A percentile compares a stretch with the other conserved stretches of the same genome.
Conservation (phyloP, 1,140 invertebrate species). For the Drosophila asahinai region DNA sequence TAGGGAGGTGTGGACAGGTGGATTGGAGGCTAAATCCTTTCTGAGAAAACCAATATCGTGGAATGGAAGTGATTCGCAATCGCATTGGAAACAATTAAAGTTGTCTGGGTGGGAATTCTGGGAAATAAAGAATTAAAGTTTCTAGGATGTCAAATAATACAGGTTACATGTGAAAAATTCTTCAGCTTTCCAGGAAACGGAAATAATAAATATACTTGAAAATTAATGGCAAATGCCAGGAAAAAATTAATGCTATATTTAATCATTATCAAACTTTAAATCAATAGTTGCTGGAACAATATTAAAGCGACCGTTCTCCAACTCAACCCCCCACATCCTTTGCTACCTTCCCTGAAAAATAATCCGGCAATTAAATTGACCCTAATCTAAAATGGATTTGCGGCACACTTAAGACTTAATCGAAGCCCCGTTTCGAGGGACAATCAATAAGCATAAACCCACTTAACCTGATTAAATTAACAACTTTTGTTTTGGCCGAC, state of each 20-base stretch:
- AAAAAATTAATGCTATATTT: too few species aligned
- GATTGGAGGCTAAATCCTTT: constrained; percentile 24
- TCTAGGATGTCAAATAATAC: not conserved
- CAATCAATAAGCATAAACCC: constrained; percentile 49
- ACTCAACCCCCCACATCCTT: not conserved
- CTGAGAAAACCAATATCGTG: constrained; percentile 21
- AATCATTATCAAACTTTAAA: not conserved
- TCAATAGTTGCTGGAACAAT: not conserved
- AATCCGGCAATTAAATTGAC: constrained; percentile 1
- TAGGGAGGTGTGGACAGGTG: constrained; percentile 3
- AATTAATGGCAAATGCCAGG: too few species aligned
- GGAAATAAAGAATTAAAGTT: not conserved
- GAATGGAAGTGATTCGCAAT: not conserved
- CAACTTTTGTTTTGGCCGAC: constrained; percentile 41
- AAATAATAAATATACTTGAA: too few species aligned
- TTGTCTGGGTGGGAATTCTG: too few species aligned
- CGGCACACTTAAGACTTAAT: constrained; percentile 13
- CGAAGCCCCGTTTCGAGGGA: constrained; percentile 10
- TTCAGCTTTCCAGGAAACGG: too few species aligned
- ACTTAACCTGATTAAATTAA: constrained; percentile 65
- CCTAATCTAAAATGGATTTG: constrained; percentile 21
- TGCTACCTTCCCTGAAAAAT: not conserved
- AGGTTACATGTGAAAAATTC: too few species aligned
- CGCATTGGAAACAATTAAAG: too few species aligned
- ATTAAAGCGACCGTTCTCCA: too few species aligned